Evolutionary conservation across 2,797 vertebrate species (phyloP).

Genomic region (Euthynnus affinis): DNA sequence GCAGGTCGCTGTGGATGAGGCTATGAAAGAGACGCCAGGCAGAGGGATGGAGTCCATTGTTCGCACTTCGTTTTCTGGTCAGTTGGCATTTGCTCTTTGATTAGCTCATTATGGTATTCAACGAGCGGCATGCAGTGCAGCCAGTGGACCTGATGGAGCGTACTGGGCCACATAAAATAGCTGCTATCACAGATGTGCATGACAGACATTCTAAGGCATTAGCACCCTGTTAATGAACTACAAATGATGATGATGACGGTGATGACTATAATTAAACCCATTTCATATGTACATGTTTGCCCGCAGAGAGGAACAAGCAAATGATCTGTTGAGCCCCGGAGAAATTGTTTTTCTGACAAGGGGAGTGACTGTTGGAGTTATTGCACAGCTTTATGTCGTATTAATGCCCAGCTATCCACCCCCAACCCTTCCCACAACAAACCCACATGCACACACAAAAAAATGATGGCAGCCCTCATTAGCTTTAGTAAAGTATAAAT

Average conservation of each 20-base stretch:
- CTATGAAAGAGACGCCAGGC: neutral
- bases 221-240: constrained; percentile 66
- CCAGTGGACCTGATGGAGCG: constrained; percentile 38
- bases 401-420: neutral
- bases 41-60: constrained; percentile 40
- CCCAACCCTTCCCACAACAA: neutral
- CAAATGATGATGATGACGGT: constrained; percentile 64
- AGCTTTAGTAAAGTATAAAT: constrained; percentile 39
- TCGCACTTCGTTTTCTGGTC: constrained; percentile 64
- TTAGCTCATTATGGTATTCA: constrained; percentile 54
- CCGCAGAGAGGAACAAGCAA: constrained; percentile 52
- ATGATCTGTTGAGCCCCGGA: constrained; percentile 46
- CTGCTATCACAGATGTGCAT: constrained; percentile 47
- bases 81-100: constrained; percentile 63
- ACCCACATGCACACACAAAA: neutral
- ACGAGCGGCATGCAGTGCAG: constrained; percentile 30
- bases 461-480: constrained; percentile 29
- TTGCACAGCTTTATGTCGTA: neutral
- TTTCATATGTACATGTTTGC: constrained; percentile 61
- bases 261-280: constrained; percentile 67
- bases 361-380: constrained; percentile 19
- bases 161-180: constrained; percentile 20
- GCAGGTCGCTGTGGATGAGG: constrained; percentile 44
- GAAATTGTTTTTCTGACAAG: constrained; percentile 51
- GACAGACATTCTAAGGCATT: constrained; percentile 62